Evolutionary conservation across 2,888 invertebrate genomes (phyloP).

Genomic region (Volucella inanis): DNA sequence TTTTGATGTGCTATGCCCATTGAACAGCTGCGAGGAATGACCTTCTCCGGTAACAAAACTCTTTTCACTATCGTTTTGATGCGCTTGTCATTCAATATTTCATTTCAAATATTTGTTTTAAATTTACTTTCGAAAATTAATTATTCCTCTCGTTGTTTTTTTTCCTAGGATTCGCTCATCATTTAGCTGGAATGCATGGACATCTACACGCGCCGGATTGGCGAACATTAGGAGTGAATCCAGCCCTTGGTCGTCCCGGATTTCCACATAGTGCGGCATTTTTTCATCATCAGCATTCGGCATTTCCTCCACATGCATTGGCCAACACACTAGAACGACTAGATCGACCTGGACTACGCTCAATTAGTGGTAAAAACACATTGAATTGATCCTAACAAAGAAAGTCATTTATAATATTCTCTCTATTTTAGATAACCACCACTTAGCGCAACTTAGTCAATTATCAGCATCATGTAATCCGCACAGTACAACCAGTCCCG

Average conservation of each 20-base stretch:
- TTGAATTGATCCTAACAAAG: slow-evolving; percentile 30
- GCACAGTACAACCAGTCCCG: slow-evolving; percentile 89
- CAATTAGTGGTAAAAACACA: slow-evolving; percentile 79
- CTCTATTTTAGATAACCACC: slow-evolving; percentile 77
- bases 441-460: slow-evolving; percentile 79
- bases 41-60: no score
- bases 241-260: slow-evolving; percentile 80
- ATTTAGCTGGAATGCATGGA: slow-evolving; percentile 88
- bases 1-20: no score
- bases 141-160: slow-evolving; percentile 21
- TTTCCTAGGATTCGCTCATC: slow-evolving; percentile 89
- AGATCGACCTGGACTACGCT: slow-evolving; percentile 78
- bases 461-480: slow-evolving; percentile 84
- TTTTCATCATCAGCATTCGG: slow-evolving; percentile 84
- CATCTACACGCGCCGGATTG: slow-evolving; percentile 87
- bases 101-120: no score
- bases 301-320: slow-evolving; percentile 85
- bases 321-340: slow-evolving; percentile 84
- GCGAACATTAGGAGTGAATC: slow-evolving; percentile 83
- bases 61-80: no score
- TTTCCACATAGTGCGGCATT: slow-evolving; percentile 82
- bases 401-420: background rate
- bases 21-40: no score
- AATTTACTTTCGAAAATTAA: background rate
- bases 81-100: no score